Evolutionary conservation across 2,888 invertebrate species (phyloP).

Genomic region (Hypomecis punctinalis): DNA sequence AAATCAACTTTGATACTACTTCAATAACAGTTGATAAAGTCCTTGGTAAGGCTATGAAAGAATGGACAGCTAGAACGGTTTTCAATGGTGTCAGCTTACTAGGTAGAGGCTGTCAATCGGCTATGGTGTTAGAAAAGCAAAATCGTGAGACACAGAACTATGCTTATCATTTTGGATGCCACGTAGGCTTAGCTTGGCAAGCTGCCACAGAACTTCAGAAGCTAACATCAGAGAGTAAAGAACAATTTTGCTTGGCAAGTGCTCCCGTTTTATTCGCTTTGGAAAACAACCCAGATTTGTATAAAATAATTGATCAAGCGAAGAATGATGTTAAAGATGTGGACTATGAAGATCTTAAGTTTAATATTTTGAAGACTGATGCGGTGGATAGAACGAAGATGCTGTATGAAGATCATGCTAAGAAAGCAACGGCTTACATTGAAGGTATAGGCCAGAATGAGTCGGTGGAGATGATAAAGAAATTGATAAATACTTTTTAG

Average conservation of each 20-base stretch:
- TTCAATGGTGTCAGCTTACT: conserved; percentile 87
- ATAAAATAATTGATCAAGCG: conserved; percentile 86
- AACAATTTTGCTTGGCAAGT: conserved; percentile 90
- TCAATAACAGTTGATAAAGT: conserved; percentile 71
- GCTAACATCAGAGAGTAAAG: conserved; percentile 85
- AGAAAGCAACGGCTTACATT: conserved; percentile 70
- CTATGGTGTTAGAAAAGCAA: conserved; percentile 91
- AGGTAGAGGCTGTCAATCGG: conserved; percentile 92
- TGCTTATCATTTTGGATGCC: conserved; percentile 92
- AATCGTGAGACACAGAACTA: conserved; percentile 87
- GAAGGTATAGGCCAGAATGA: conserved; percentile 74
- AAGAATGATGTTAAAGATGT: conserved; percentile 87
- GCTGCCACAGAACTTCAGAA: conserved; percentile 80
- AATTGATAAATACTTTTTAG: conserved; percentile 74
- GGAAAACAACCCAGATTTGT: conserved; percentile 90
- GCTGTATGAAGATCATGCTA: conserved; percentile 74
- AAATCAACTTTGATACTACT: conserved; percentile 71
- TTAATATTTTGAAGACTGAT: conserved; percentile 77
- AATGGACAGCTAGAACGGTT: conserved; percentile 90
- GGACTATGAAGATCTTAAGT: conserved; percentile 86
- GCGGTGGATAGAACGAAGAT: conserved; percentile 74
- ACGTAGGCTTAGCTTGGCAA: conserved; percentile 93
- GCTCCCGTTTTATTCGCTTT: conserved; percentile 94
- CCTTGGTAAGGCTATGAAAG: conserved; percentile 86
- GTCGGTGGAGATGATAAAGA: conserved; percentile 77